Percentiles rank a stretch among this genome's conserved stretches.
Conservation (phyloP, 2,888 invertebrate genomes). For the Synanthedon andrenaeformis region DNA sequence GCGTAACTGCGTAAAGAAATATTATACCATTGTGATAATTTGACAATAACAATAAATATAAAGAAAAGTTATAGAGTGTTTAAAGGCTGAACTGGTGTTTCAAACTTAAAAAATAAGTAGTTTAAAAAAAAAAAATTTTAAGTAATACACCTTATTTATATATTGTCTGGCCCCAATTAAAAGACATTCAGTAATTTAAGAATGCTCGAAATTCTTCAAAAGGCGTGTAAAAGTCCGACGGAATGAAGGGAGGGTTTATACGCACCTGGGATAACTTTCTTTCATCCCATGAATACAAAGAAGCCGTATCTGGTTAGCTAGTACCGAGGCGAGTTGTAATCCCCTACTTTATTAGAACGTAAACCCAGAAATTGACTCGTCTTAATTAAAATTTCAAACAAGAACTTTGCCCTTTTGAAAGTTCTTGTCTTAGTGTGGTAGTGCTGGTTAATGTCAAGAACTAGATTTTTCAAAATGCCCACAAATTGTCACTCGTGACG, state of each 20-base stretch:
- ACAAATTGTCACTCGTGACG: too few relatives aligned
- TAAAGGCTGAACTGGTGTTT: too few relatives aligned
- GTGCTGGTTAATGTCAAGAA: too few relatives aligned
- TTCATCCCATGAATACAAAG: conserved; percentile 59
- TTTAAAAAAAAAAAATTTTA: too few relatives aligned
- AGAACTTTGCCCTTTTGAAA: background rate
- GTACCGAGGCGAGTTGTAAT: conserved; percentile 11
- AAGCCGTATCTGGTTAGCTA: conserved; percentile 28
- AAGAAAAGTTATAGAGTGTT: too few relatives aligned
- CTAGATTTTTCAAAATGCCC: too few relatives aligned
- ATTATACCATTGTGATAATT: too few relatives aligned
- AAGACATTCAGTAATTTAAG: conserved; percentile 40
- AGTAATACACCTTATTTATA: too few relatives aligned
- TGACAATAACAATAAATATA: too few relatives aligned
- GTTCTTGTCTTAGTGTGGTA: background rate
- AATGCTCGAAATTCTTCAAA: conserved; percentile 42
- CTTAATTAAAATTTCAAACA: background rate
- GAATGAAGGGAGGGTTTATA: conserved; percentile 13
- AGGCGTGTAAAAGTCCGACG: conserved; percentile 18
- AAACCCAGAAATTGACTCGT: conserved; percentile 5
- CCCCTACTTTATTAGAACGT: conserved; percentile 9
- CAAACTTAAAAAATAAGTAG: too few relatives aligned
- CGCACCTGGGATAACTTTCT: conserved; percentile 50
- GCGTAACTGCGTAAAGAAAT: too few relatives aligned
- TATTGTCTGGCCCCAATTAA: conserved; percentile 21